A percentile compares a stretch with the other conserved stretches of the same genome.
Conservation (phyloP, 2,113 vertebrate genomes). For the Drymodes brunneopygia region DNA sequence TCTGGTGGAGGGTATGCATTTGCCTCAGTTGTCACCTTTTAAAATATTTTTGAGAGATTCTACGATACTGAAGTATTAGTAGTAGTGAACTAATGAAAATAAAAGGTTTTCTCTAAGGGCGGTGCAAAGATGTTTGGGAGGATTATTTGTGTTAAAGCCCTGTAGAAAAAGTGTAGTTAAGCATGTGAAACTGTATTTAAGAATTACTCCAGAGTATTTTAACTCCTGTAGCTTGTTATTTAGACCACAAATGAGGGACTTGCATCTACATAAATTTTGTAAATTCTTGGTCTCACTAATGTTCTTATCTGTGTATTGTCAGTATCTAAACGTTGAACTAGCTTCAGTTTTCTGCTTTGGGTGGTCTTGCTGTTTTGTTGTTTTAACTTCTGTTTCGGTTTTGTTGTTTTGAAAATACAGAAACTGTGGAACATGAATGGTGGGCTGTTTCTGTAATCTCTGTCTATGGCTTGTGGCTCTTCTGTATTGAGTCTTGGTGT, state of each 20-base stretch:
- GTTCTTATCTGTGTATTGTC: not conserved
- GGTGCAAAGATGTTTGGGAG: not conserved
- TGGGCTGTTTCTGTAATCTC: not conserved
- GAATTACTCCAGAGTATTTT: not conserved
- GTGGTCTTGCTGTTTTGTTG: not conserved
- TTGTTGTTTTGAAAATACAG: not conserved
- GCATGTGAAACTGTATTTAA: not conserved
- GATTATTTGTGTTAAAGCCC: not conserved
- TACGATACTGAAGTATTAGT: not conserved
- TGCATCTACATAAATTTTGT: not conserved
- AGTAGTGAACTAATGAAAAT: not conserved
- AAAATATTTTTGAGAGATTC: not conserved
- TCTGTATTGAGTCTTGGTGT: not conserved
- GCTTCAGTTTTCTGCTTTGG: not conserved
- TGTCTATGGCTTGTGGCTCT: not conserved
- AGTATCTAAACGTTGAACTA: not conserved
- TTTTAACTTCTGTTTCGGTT: not conserved
- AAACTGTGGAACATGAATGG: not conserved
- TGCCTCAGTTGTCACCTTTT: not conserved
- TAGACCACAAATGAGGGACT: not conserved
- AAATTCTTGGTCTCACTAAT: not conserved
- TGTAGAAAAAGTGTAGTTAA: not conserved
- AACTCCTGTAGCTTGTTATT: not conserved
- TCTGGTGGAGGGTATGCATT: not conserved
- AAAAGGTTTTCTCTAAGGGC: not conserved